A percentile compares a stretch with the other conserved stretches of the same genome.
Evolutionary conservation across 2,888 invertebrate species (phyloP).

Genomic region (Stenichneumon culpator): DNA sequence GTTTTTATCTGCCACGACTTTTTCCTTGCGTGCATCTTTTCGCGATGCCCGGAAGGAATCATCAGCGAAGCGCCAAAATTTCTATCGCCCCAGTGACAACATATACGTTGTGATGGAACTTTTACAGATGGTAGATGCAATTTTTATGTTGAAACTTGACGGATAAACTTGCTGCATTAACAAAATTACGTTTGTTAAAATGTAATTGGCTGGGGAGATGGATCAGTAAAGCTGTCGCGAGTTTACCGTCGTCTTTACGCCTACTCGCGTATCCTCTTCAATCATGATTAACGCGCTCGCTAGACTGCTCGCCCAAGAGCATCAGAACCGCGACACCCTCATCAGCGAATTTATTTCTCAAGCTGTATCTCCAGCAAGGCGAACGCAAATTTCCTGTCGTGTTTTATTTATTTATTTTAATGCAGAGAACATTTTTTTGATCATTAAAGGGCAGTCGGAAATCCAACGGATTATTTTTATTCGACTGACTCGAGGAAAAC

Average conservation of each 20-base stretch:
- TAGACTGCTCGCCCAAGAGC: slow-evolving; percentile 12
- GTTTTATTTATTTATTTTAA: too few species aligned
- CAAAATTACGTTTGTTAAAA: slow-evolving; percentile 35
- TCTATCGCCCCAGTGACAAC: not conserved
- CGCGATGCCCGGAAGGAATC: not conserved
- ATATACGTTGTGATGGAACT: not conserved
- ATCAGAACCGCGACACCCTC: not conserved
- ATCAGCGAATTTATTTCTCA: not conserved
- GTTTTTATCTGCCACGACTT: too few species aligned
- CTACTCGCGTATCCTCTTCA: not conserved
- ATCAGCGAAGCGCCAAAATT: not conserved
- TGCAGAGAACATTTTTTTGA: too few species aligned
- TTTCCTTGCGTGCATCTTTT: too few species aligned
- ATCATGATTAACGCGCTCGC: not conserved
- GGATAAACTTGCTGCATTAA: slow-evolving; percentile 39
- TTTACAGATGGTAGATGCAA: not conserved
- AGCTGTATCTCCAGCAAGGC: too few species aligned
- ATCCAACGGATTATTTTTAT: too few species aligned
- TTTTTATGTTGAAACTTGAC: slow-evolving; percentile 20
- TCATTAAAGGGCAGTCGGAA: too few species aligned
- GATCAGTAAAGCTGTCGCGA: not conserved
- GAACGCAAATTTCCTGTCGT: too few species aligned
- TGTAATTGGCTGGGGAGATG: slow-evolving; percentile 1
- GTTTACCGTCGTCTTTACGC: not conserved
- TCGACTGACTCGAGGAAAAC: too few species aligned